phyloP scores from a whole-genome alignment of 2,797 vertebrate species.

The Paedocypris micromegethes region DNA sequence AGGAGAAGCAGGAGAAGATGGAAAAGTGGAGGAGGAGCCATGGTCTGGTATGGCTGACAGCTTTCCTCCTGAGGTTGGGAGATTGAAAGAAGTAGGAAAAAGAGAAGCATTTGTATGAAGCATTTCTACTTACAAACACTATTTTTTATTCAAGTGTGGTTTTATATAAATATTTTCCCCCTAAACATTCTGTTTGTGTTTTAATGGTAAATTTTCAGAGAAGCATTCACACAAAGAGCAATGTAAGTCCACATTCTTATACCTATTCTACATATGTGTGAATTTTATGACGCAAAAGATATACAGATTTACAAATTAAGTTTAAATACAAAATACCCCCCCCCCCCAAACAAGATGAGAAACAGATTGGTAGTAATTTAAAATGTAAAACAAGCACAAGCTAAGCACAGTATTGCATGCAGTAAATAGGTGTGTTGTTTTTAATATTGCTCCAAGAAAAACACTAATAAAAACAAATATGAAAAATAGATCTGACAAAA shows the following conservation, averaged over 20 bases:
- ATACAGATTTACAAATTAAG: too few relatives aligned
- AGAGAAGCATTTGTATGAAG: not conserved
- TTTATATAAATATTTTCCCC: not conserved
- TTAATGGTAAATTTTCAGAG: not conserved
- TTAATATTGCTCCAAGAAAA: too few relatives aligned
- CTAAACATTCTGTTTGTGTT: not conserved
- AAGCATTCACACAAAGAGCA: not conserved
- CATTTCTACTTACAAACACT: not conserved
- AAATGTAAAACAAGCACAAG: too few relatives aligned
- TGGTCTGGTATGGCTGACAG: conserved; percentile 47
- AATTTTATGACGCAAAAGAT: too few relatives aligned
- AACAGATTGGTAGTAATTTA: too few relatives aligned
- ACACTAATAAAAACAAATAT: not conserved
- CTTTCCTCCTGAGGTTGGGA: conserved; percentile 11
- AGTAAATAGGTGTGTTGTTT: too few relatives aligned
- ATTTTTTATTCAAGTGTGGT: not conserved
- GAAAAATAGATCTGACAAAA: not conserved
- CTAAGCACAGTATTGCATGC: too few relatives aligned
- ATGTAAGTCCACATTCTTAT: not conserved
- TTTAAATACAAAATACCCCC: too few relatives aligned
- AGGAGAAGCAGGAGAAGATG: conserved; percentile 40
- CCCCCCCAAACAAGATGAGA: too few relatives aligned
- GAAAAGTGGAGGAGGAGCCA: conserved; percentile 39
- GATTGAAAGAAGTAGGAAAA: conserved; percentile 4
- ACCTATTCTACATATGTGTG: too few relatives aligned